Evolutionary conservation across 1,140 invertebrate species (phyloP).

Genomic region (Cotesia glomerata): DNA sequence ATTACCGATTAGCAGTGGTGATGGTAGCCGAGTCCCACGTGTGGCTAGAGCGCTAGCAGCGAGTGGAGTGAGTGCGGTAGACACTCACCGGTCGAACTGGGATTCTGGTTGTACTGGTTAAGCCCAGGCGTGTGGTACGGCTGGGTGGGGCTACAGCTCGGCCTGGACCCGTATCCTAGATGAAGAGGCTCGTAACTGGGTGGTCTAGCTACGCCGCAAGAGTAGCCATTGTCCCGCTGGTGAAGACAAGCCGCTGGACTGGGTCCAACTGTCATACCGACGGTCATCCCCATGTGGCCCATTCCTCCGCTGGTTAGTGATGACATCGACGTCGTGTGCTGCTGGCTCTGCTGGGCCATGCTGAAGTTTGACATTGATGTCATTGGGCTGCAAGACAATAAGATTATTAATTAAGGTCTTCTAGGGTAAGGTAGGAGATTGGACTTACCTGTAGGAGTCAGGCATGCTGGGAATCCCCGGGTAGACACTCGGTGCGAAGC

Average conservation of each 20-base stretch:
- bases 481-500: conserved; percentile 58
- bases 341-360: conserved; percentile 56
- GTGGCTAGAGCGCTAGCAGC: conserved; percentile 64
- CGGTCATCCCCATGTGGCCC: conserved; percentile 62
- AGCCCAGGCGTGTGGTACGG: conserved; percentile 68
- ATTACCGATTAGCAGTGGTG: conserved; percentile 36
- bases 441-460: conserved; percentile 69
- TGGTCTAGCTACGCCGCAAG: conserved; percentile 69
- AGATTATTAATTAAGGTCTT: not conserved
- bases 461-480: conserved; percentile 64
- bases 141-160: conserved; percentile 72
- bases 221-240: conserved; percentile 70
- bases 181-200: conserved; percentile 72
- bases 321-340: conserved; percentile 56
- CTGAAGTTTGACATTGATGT: conserved; percentile 67
- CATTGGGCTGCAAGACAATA: conserved; percentile 60
- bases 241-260: conserved; percentile 71
- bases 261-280: conserved; percentile 63
- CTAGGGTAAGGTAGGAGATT: not conserved
- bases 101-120: conserved; percentile 69
- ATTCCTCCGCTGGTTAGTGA: conserved; percentile 60
- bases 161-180: conserved; percentile 70
- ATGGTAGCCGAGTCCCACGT: conserved; percentile 53
- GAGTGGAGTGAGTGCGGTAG: conserved; percentile 65
- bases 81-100: conserved; percentile 69